Evolutionary conservation across 2,888 invertebrate genomes (phyloP).

Genomic region (Stramonita haemastoma): DNA sequence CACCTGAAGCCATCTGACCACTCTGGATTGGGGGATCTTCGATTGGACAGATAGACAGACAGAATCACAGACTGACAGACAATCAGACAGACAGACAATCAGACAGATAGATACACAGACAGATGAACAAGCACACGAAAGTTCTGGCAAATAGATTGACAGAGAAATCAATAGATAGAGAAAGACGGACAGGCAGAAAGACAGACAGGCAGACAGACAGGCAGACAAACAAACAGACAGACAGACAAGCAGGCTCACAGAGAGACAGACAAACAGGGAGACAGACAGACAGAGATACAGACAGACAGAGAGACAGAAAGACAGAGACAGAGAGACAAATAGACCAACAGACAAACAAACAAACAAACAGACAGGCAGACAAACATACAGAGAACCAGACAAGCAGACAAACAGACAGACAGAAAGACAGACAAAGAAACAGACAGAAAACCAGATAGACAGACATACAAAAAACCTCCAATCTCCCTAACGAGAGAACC

Average conservation of each 20-base stretch:
- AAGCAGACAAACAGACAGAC: not conserved
- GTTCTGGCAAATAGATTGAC: no score
- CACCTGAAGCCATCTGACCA: no score
- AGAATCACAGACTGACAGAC: not conserved
- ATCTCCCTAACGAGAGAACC: no score
- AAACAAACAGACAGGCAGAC: not conserved
- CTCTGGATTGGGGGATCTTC: no score
- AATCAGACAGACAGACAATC: not conserved
- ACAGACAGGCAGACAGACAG: not conserved
- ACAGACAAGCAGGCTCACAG: no score
- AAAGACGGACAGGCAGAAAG: not conserved
- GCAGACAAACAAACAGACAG: no score
- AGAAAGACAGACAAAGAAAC: not conserved
- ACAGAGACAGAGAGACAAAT: not conserved
- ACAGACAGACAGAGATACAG: no score
- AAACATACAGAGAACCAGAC: not conserved
- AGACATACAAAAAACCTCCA: not conserved
- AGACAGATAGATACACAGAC: not conserved
- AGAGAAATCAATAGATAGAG: no score
- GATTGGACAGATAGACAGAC: no score
- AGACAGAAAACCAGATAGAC: not conserved
- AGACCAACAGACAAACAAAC: not conserved
- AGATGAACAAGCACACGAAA: not conserved
- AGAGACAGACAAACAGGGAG: no score
- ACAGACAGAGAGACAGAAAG: no score